These are phyloP conservation scores for Carassius carassius DNA, from an alignment of 2,113 vertebrate genomes.

Conservation along the genomic window DNA sequence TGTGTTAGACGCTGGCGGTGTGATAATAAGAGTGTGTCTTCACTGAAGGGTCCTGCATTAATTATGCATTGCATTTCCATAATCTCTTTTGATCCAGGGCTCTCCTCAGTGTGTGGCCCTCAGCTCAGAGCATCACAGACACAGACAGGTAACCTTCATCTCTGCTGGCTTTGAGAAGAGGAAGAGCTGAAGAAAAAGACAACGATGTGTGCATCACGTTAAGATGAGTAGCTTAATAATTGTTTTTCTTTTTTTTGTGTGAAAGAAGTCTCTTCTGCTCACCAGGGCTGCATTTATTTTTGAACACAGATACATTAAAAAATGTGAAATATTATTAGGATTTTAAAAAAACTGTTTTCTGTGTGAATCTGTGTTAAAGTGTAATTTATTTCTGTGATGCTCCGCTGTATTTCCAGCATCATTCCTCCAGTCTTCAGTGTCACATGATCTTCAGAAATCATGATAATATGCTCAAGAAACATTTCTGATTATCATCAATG, in stretches of 20 bases:
- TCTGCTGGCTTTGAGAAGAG: background rate
- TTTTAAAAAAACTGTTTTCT: background rate
- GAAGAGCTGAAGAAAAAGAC: background rate
- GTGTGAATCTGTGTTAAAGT: background rate
- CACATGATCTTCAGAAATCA: slow-evolving; percentile 1
- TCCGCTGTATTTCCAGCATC: background rate
- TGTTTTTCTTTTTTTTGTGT: too few species aligned
- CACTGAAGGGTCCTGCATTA: slow-evolving; percentile 32
- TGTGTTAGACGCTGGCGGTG: too few species aligned
- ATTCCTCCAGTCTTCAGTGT: slow-evolving; percentile 7
- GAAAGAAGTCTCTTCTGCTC: background rate
- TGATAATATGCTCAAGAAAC: background rate
- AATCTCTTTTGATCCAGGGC: slow-evolving; percentile 48
- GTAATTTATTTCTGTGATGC: background rate
- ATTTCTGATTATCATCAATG: background rate
- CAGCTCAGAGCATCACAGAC: background rate
- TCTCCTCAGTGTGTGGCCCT: slow-evolving; percentile 15
- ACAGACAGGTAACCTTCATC: background rate
- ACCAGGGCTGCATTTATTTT: background rate
- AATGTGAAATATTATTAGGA: background rate
- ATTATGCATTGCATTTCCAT: slow-evolving; percentile 50
- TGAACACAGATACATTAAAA: background rate
- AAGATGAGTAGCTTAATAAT: too few species aligned
- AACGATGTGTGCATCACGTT: too few species aligned
- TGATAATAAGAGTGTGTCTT: background rate